Evolutionary conservation across 2,888 invertebrate genomes (phyloP).

Genomic region (Mythimna impura): DNA sequence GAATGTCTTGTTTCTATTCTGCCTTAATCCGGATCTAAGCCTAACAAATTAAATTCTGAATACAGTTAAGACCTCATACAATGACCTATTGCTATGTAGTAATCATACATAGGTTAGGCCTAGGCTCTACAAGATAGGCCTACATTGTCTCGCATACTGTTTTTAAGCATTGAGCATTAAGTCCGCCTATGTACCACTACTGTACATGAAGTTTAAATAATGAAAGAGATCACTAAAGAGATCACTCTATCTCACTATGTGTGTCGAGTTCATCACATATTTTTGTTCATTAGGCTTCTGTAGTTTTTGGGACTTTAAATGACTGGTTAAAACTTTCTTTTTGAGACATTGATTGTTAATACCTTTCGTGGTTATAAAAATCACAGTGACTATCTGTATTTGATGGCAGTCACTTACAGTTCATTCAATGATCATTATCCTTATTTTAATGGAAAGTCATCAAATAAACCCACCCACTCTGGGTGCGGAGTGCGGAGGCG

Average conservation of each 20-base stretch:
- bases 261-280: constrained; percentile 7
- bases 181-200: too few species aligned
- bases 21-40: constrained; percentile 11
- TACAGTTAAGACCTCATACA: background rate
- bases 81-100: background rate
- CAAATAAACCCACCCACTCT: too few species aligned
- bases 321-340: too few species aligned
- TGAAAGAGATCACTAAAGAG: background rate
- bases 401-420: too few species aligned
- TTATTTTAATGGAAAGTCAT: too few species aligned
- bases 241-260: background rate
- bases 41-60: constrained; percentile 3
- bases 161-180: constrained; percentile 29
- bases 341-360: too few species aligned
- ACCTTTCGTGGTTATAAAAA: too few species aligned
- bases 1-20: background rate
- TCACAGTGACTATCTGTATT: too few species aligned
- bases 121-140: constrained; percentile 66
- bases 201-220: background rate
- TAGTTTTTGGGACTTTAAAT: background rate
- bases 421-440: too few species aligned
- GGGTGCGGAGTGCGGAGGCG: too few species aligned
- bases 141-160: constrained; percentile 51
- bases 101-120: constrained; percentile 62
- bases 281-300: background rate